These are phyloP conservation scores for Eupeodes luniger DNA, from an alignment of 2,888 invertebrate species.

Conservation along the genomic window DNA sequence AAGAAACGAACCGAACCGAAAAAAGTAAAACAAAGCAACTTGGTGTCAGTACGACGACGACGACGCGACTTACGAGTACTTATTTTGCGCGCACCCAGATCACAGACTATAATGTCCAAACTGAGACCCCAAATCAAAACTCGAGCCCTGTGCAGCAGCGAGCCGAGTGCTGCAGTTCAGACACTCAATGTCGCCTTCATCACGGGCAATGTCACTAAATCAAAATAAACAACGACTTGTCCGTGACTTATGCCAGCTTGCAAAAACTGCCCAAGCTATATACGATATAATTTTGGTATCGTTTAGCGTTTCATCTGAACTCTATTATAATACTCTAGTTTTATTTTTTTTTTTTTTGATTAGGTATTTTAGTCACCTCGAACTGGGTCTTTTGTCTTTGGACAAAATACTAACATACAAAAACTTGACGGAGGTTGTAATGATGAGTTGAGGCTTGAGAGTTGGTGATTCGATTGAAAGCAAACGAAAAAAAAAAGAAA, in stretches of 20 bases:
- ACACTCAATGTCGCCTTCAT: slow-evolving; percentile 82
- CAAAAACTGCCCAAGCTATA: slow-evolving; percentile 79
- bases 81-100: slow-evolving; percentile 66
- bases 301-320: slow-evolving; percentile 74
- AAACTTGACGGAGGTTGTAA: slow-evolving; percentile 41
- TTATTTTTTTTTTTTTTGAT: slow-evolving; percentile 45
- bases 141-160: slow-evolving; percentile 57
- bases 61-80: slow-evolving; percentile 32
- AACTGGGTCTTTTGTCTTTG: slow-evolving; percentile 69
- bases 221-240: slow-evolving; percentile 78
- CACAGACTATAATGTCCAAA: slow-evolving; percentile 69
- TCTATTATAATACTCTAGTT: slow-evolving; percentile 37
- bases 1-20: neutral
- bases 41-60: neutral
- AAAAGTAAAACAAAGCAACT: neutral
- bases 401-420: slow-evolving; percentile 20
- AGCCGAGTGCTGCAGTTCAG: slow-evolving; percentile 48
- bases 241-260: slow-evolving; percentile 83
- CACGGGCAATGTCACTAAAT: slow-evolving; percentile 80
- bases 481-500: neutral
- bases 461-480: slow-evolving; percentile 35
- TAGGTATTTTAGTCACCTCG: slow-evolving; percentile 69
- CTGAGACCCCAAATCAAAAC: slow-evolving; percentile 48
- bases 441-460: slow-evolving; percentile 52
- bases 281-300: slow-evolving; percentile 53